Evolutionary conservation across 92 coral and sea anemone genomes (phyloP).

Genomic region (Ricordea florida): DNA sequence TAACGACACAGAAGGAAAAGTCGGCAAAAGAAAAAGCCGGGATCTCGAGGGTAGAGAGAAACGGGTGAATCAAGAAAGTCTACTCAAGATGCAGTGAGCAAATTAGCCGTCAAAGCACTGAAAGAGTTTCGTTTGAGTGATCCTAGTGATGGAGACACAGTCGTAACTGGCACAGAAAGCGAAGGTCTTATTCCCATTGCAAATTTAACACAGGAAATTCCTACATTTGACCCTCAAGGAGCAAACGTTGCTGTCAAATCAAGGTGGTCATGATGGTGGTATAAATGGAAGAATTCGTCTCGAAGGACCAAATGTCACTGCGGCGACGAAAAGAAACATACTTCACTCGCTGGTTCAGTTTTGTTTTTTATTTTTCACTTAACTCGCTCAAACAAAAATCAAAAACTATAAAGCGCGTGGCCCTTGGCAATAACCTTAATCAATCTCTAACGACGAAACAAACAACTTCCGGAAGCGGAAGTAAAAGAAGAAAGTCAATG

Average conservation of each 20-base stretch:
- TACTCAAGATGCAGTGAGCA: slow-evolving; percentile 88
- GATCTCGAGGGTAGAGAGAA: slow-evolving; percentile 85
- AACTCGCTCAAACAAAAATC: no score
- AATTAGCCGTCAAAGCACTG: slow-evolving; percentile 89
- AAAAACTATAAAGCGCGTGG: no score
- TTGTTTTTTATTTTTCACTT: no score
- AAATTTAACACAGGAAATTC: slow-evolving; percentile 68
- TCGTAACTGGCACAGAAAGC: slow-evolving; percentile 76
- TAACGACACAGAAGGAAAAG: slow-evolving; percentile 57
- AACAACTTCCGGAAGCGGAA: no score
- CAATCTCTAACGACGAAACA: no score
- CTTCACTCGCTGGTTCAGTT: no score
- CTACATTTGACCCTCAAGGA: slow-evolving; percentile 63
- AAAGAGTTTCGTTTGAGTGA: slow-evolving; percentile 98
- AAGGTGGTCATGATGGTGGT: no score
- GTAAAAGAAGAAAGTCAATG: no score
- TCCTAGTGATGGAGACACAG: slow-evolving; percentile 85
- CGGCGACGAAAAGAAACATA: no score
- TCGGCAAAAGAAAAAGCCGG: slow-evolving; percentile 62
- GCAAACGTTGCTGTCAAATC: slow-evolving; percentile 83
- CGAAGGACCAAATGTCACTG: no score
- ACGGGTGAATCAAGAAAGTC: slow-evolving; percentile 82
- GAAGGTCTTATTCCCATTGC: slow-evolving; percentile 73
- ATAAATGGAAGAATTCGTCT: slow-evolving; percentile 43
- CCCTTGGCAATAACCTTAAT: no score